Evolutionary conservation across 2,888 invertebrate species (phyloP).

Genomic region (Epinotia nisella): DNA sequence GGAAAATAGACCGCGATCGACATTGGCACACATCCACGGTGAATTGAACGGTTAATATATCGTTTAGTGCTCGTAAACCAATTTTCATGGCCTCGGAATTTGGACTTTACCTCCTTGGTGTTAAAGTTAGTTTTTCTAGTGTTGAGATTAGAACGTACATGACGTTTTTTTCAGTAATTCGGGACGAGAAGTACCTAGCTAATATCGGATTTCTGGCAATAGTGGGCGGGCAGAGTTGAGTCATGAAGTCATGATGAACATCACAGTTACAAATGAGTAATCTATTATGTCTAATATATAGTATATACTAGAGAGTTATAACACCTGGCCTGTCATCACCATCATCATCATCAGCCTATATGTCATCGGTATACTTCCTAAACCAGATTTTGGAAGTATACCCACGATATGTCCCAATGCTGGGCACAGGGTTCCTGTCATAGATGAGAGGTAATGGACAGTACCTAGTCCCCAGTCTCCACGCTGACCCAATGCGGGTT

Average conservation of each 20-base stretch:
- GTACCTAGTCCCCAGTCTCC: no score
- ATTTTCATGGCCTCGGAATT: not conserved
- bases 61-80: not conserved
- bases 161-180: not conserved
- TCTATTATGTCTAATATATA: not conserved
- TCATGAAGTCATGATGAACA: no score
- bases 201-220: not conserved
- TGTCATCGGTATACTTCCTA: no score
- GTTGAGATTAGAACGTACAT: no score
- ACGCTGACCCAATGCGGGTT: no score
- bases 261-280: not conserved
- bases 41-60: conserved; percentile 19
- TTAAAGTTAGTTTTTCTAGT: not conserved
- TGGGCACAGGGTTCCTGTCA: no score
- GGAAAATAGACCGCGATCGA: not conserved
- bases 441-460: no score
- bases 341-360: no score
- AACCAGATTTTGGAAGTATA: no score
- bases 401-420: no score
- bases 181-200: not conserved
- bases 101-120: not conserved
- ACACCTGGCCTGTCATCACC: no score
- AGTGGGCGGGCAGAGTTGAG: not conserved
- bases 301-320: no score
- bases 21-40: conserved; percentile 29